Evolutionary conservation across 2,113 vertebrate species (phyloP).

Genomic region (Sander vitreus): DNA sequence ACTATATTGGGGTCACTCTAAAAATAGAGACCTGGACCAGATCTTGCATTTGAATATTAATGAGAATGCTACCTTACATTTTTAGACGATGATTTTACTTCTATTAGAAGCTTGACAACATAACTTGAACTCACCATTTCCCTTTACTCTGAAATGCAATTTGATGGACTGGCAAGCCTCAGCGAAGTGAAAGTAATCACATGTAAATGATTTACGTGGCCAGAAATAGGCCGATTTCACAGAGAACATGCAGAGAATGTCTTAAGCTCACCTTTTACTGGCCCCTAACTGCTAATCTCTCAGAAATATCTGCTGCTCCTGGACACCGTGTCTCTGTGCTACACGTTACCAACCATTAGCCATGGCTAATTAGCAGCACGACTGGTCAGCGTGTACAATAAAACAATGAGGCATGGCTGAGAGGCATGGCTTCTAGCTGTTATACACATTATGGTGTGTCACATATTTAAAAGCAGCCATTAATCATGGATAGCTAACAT

Average conservation of each 20-base stretch:
- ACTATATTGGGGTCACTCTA: conserved; percentile 42
- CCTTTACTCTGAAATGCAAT: neutral
- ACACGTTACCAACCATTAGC: conserved; percentile 61
- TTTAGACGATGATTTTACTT: neutral
- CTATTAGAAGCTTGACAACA: neutral
- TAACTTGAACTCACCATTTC: neutral
- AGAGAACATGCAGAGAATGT: conserved; percentile 78
- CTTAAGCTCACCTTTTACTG: conserved; percentile 73
- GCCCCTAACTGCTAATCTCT: conserved; percentile 73
- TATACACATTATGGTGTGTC: conserved; percentile 19
- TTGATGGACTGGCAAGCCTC: neutral
- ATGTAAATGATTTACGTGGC: conserved; percentile 81
- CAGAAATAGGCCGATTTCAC: conserved; percentile 70
- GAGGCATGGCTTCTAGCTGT: conserved; percentile 4
- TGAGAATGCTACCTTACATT: neutral
- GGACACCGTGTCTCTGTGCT: conserved; percentile 57
- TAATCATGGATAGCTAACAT: conserved; percentile 32
- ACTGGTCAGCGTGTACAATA: conserved; percentile 23
- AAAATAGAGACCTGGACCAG: conserved; percentile 41
- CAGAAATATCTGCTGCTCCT: conserved; percentile 69
- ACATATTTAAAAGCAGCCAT: conserved; percentile 33
- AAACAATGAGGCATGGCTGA: conserved; percentile 45
- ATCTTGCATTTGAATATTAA: conserved; percentile 24
- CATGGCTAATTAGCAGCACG: conserved; percentile 59
- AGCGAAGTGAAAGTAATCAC: conserved; percentile 72